A percentile compares a stretch with the other conserved stretches of the same genome.
These are phyloP conservation scores for Holotrichia oblita DNA, from an alignment of 1,140 invertebrate genomes.

Conservation along the genomic window DNA sequence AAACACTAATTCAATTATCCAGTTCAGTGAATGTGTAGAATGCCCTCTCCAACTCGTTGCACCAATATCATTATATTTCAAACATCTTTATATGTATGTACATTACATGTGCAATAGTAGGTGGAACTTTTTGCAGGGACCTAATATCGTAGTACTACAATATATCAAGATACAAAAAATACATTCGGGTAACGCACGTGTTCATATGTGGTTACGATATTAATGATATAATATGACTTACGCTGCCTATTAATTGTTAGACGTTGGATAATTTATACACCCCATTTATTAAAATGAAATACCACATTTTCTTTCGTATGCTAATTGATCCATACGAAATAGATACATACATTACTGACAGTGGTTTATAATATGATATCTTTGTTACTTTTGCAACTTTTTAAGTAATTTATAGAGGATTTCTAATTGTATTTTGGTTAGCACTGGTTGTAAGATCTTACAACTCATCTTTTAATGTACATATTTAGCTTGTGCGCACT, in stretches of 20 bases:
- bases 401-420: too few species aligned
- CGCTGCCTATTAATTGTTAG: constrained; percentile 9
- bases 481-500: too few species aligned
- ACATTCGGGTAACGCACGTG: constrained; percentile 1
- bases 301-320: constrained; percentile 19
- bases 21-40: constrained; percentile 18
- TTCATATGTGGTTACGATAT: constrained; percentile 32
- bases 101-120: background rate
- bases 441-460: too few species aligned
- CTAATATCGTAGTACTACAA: background rate
- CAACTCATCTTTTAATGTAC: too few species aligned
- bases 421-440: too few species aligned
- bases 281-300: background rate
- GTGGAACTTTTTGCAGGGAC: background rate
- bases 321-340: background rate
- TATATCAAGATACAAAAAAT: constrained; percentile 8
- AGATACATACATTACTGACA: background rate
- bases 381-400: too few species aligned
- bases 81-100: constrained; percentile 8
- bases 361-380: background rate
- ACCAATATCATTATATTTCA: constrained; percentile 25
- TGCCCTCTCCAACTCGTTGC: constrained; percentile 5
- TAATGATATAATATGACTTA: constrained; percentile 17
- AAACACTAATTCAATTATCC: background rate
- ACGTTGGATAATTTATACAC: constrained; percentile 4